Evolutionary conservation across 1,140 invertebrate genomes (phyloP).

Genomic region (Sminthurides bifidus): DNA sequence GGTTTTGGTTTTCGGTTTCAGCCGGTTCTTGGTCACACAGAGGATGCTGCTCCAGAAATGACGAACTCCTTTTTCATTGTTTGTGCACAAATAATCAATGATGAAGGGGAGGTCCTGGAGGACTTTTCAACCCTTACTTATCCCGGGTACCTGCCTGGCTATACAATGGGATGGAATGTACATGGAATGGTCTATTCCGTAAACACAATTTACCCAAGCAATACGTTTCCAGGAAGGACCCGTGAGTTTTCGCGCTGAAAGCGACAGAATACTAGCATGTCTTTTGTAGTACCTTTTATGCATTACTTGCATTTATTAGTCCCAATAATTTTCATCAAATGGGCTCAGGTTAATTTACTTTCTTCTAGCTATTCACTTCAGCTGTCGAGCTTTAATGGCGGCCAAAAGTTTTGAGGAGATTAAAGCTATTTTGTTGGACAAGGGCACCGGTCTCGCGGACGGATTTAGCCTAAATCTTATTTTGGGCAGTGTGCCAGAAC

Average conservation of each 20-base stretch:
- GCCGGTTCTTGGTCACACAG: slow-evolving; percentile 69
- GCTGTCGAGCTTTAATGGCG: slow-evolving; percentile 58
- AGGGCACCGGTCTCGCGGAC: slow-evolving; percentile 61
- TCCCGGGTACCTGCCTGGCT: slow-evolving; percentile 74
- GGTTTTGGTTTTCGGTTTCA: slow-evolving; percentile 38
- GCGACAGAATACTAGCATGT: no score
- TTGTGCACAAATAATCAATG: slow-evolving; percentile 51
- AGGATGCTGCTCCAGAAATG: slow-evolving; percentile 62
- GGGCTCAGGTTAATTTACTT: not conserved
- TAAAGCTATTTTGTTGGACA: slow-evolving; percentile 55
- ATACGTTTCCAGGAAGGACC: slow-evolving; percentile 56
- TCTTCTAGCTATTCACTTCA: slow-evolving; percentile 56
- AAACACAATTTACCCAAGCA: slow-evolving; percentile 62
- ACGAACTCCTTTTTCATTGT: slow-evolving; percentile 71
- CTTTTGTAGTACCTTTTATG: not conserved
- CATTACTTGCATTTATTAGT: not conserved
- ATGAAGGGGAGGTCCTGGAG: slow-evolving; percentile 39
- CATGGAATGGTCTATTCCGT: slow-evolving; percentile 70
- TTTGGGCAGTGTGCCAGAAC: slow-evolving; percentile 48
- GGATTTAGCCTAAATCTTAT: slow-evolving; percentile 74
- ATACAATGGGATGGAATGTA: slow-evolving; percentile 74
- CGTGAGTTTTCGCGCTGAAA: slow-evolving; percentile 48
- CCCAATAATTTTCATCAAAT: not conserved
- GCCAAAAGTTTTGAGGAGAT: slow-evolving; percentile 55
- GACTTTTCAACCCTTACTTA: slow-evolving; percentile 71